Conservation (phyloP, 2,888 invertebrate genomes). For the Petrolisthes manimaculis region DNA sequence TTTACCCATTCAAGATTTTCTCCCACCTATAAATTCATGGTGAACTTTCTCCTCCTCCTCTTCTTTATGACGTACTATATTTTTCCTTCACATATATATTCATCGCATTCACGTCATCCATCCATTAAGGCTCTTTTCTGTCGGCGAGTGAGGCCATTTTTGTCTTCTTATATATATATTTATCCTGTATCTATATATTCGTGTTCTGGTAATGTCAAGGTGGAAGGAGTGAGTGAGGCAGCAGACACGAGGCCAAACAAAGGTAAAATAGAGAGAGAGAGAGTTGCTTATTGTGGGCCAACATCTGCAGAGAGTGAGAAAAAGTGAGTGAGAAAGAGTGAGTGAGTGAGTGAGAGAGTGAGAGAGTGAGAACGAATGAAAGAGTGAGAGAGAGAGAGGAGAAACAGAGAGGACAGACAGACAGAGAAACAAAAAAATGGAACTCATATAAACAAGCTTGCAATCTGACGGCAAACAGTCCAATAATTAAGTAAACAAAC, state of each 20-base stretch:
- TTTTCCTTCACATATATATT: neutral
- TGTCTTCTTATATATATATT: too few species aligned
- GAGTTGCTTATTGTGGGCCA: neutral
- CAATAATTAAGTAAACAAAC: too few species aligned
- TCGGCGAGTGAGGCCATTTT: neutral
- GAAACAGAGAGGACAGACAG: too few species aligned
- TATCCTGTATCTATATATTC: too few species aligned
- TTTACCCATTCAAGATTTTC: too few species aligned
- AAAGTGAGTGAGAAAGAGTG: too few species aligned
- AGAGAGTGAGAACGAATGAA: too few species aligned
- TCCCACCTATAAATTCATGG: neutral
- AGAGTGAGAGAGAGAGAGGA: too few species aligned
- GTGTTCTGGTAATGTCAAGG: neutral
- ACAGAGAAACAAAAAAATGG: neutral
- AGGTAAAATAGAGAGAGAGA: neutral
- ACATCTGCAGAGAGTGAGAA: neutral
- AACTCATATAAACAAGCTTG: too few species aligned
- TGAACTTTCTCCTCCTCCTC: neutral
- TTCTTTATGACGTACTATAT: neutral
- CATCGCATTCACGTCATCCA: neutral
- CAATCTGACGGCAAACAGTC: too few species aligned
- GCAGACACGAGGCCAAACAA: neutral
- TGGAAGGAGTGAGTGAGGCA: neutral
- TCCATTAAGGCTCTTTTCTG: neutral
- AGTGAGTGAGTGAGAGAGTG: too few species aligned